These are phyloP conservation scores for Sycophila sp. DNA, from an alignment of 1,140 invertebrate species.

Conservation along the genomic window DNA sequence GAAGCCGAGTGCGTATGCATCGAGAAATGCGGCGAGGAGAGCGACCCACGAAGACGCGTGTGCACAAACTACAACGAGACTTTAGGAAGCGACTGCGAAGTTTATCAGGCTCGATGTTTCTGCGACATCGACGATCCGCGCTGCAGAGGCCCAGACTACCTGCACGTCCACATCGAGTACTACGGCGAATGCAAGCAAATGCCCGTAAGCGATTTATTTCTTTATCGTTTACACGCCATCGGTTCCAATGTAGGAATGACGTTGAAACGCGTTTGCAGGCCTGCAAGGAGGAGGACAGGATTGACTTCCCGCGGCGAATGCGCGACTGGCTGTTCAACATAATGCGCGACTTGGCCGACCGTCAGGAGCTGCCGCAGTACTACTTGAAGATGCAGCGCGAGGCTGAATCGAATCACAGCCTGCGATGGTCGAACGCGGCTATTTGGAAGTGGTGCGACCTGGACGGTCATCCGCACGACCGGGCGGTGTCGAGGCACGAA, in stretches of 20 bases:
- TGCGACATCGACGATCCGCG: slow-evolving; percentile 81
- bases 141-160: slow-evolving; percentile 79
- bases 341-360: slow-evolving; percentile 92
- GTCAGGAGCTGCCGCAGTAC: slow-evolving; percentile 84
- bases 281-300: slow-evolving; percentile 85
- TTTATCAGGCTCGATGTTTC: slow-evolving; percentile 89
- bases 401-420: slow-evolving; percentile 84
- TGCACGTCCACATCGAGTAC: slow-evolving; percentile 93
- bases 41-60: slow-evolving; percentile 82
- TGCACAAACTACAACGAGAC: slow-evolving; percentile 95
- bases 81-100: slow-evolving; percentile 90
- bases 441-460: slow-evolving; percentile 98
- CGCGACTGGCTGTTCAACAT: slow-evolving; percentile 97
- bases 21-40: slow-evolving; percentile 81
- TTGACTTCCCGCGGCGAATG: slow-evolving; percentile 93
- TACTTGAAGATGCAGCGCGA: slow-evolving; percentile 88
- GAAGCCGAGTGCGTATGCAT: slow-evolving; percentile 88
- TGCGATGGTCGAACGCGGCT: slow-evolving; percentile 89
- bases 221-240: background rate
- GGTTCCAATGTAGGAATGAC: background rate
- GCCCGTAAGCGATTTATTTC: slow-evolving; percentile 73
- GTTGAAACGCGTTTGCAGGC: slow-evolving; percentile 60
- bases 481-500: slow-evolving; percentile 89
- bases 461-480: slow-evolving; percentile 87
- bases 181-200: slow-evolving; percentile 86